Conservation (phyloP, 2,888 invertebrate genomes). For the Cistogaster globosa region DNA sequence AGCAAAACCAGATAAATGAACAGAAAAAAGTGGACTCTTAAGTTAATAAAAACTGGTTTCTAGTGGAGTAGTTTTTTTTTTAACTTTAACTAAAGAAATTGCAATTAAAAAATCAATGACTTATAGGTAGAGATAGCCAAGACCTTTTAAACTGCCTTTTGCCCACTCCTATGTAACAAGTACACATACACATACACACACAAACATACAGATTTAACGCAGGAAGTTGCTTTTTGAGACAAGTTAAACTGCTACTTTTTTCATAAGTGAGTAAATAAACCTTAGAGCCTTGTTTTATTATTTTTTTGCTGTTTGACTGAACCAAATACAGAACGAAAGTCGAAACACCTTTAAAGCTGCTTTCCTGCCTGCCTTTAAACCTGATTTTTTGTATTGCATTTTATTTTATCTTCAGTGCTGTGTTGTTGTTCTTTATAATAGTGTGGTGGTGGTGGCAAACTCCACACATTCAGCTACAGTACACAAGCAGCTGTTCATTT, state of each 20-base stretch:
- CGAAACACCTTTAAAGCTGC: slow-evolving; percentile 45
- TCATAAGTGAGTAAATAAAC: slow-evolving; percentile 22
- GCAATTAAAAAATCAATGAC: slow-evolving; percentile 33
- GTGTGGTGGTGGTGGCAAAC: slow-evolving; percentile 29
- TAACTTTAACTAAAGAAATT: slow-evolving; percentile 17
- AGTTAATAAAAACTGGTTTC: slow-evolving; percentile 28
- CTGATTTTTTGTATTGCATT: slow-evolving; percentile 47
- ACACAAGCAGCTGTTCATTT: slow-evolving; percentile 27
- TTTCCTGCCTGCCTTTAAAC: slow-evolving; percentile 40
- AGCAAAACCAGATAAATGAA: not conserved
- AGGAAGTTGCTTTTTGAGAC: slow-evolving; percentile 45
- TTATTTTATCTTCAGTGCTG: not conserved
- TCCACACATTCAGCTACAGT: not conserved
- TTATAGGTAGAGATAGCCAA: slow-evolving; percentile 52
- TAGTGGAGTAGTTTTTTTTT: not conserved
- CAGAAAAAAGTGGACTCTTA: slow-evolving; percentile 8
- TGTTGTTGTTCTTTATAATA: not conserved
- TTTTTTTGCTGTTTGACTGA: not conserved
- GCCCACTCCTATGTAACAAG: not conserved
- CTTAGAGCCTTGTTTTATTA: slow-evolving; percentile 31
- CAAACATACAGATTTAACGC: not conserved
- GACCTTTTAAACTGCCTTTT: slow-evolving; percentile 40
- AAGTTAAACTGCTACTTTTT: slow-evolving; percentile 12
- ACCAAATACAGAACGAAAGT: slow-evolving; percentile 34
- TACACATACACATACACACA: not conserved